Evolutionary conservation across 2,797 vertebrate species (phyloP), one percentile per base, ranked within the genome.

Genomic region (Sylvilagus floridanus): DNA sequence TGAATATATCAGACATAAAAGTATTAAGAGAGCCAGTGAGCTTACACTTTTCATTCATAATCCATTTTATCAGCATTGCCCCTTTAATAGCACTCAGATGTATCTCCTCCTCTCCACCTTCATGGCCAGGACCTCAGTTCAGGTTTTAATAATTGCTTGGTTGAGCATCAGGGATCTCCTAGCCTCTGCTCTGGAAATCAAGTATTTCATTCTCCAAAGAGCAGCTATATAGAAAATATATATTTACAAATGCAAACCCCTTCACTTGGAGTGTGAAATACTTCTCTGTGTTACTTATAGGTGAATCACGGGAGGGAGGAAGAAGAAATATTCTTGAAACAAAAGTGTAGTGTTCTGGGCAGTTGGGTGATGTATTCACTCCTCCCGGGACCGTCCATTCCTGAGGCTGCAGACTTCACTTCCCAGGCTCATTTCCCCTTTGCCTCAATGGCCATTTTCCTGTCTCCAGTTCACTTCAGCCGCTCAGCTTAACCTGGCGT

Each of bases 241-340:
- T 35, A 35, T 73, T 88, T 50, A 6, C 35, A 91, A 73, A 68
- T 35, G 57, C 10, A 93, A 68, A 88, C 85, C 17, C 72, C 28
- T 28, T 35, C 60, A 19, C 7, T 71, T 79, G 50, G 24, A 30
- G 13, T 69, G 5, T 82, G 66, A 93, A 88, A 47, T 84, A 28
- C 5, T 95, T 35, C 8, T 92, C 28, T 78, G 10, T 65, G n/a
- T 78, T 57, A 91, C 77, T 95, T 86, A 24, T 65, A 84, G 76
- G 35, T 69, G 35, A 83, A 89, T 77, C 14, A 57, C 68, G 17
- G 32, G 42, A 57, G 12, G 2, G 57, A 42, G 8, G 42, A 91
- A 65, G 65, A 90, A 73, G 52, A 85, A 57, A 84, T 68, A 50
- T 17, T 26, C 63, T 84, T 77, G 63, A 84, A 79, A 90, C 12